Conservation (phyloP, 2,797 vertebrate species). For the Poliocrania exsul region DNA sequence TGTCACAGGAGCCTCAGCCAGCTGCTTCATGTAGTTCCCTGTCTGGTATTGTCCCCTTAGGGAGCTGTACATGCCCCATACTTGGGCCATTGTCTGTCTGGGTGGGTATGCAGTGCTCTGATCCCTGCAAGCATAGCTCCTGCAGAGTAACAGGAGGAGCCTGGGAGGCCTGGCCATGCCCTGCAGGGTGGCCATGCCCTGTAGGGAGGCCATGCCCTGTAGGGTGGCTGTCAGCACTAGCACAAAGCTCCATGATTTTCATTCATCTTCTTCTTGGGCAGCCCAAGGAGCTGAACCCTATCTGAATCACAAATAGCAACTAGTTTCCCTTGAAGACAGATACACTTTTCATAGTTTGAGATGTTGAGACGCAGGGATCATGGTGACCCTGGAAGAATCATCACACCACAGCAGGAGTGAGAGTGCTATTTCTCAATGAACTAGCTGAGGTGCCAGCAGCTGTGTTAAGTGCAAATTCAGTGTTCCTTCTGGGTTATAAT, state of each 20-base stretch:
- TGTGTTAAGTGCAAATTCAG: not conserved
- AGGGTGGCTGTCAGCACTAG: not conserved
- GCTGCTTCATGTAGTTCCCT: not conserved
- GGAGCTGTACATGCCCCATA: not conserved
- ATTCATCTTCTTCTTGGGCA: not conserved
- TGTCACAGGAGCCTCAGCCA: not conserved
- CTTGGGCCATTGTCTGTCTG: not conserved
- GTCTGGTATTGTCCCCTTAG: not conserved
- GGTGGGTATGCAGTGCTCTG: not conserved
- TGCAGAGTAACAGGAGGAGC: not conserved
- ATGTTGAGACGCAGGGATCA: not conserved
- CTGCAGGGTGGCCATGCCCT: not conserved
- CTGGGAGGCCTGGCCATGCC: not conserved
- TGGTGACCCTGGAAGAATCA: not conserved
- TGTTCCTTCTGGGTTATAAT: not conserved
- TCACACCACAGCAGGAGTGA: not conserved
- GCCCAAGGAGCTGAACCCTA: not conserved
- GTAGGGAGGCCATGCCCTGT: not conserved
- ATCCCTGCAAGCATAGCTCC: not conserved
- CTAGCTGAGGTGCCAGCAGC: not conserved
- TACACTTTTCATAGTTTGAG: not conserved
- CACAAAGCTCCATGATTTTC: accelerated
- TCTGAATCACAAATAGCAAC: not conserved
- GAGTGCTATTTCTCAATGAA: not conserved
- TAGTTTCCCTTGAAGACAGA: not conserved